phyloP scores from a whole-genome alignment of 2,888 invertebrate species.

The Osmoderma eremita region DNA sequence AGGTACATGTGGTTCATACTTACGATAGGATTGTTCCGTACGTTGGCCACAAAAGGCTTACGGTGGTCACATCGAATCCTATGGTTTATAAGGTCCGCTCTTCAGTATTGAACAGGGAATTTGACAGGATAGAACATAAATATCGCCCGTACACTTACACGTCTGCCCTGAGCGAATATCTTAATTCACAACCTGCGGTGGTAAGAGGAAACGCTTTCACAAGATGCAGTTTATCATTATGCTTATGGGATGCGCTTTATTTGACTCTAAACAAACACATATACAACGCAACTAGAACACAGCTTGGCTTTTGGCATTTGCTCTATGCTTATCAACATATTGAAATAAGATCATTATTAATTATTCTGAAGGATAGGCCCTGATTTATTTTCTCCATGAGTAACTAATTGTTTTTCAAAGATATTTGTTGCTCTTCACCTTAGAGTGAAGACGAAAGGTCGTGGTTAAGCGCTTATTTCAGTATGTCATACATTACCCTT shows the following conservation, averaged over 20 bases:
- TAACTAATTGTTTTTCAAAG: no score
- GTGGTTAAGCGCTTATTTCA: no score
- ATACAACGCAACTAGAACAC: constrained; percentile 18
- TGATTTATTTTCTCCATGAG: no score
- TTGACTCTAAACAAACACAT: constrained; percentile 19
- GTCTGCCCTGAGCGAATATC: constrained; percentile 79
- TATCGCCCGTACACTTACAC: constrained; percentile 70
- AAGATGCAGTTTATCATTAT: no score
- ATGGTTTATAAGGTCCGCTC: constrained; percentile 72
- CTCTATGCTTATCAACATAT: constrained; percentile 9
- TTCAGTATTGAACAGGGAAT: constrained; percentile 74
- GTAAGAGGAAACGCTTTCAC: constrained; percentile 65
- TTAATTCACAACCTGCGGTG: constrained; percentile 79
- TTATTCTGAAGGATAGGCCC: no score
- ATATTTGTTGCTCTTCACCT: no score
- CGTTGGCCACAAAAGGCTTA: constrained; percentile 69
- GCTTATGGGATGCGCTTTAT: constrained; percentile 2
- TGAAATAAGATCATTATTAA: constrained; percentile 32
- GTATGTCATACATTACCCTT: no score
- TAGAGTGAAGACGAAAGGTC: no score
- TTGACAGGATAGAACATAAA: constrained; percentile 75
- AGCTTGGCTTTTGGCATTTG: constrained; percentile 5
- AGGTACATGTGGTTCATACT: constrained; percentile 64
- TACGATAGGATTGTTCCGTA: constrained; percentile 64
- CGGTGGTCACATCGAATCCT: constrained; percentile 69